phyloP scores from a whole-genome alignment of 2,113 vertebrate species.

The Fregata magnificens region DNA sequence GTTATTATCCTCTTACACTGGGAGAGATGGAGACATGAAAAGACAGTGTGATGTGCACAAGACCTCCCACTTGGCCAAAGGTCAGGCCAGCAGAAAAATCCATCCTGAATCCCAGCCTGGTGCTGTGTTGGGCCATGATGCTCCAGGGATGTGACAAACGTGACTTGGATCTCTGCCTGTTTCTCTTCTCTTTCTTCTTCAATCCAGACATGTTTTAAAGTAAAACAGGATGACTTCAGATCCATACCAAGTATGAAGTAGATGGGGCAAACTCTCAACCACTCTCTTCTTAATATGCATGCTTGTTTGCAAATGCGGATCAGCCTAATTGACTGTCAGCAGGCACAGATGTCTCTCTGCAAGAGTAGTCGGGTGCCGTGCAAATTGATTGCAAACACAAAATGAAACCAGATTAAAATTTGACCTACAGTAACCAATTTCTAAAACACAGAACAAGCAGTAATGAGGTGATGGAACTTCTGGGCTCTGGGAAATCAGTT shows the following conservation, averaged over 20 bases:
- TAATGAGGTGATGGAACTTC: background rate
- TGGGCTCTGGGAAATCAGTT: background rate
- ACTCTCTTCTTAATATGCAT: background rate
- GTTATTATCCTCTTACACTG: background rate
- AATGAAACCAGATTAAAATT: conserved; percentile 11
- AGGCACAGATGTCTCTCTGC: conserved; percentile 2
- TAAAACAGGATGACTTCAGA: background rate
- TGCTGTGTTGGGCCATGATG: background rate
- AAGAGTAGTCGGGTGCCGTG: background rate
- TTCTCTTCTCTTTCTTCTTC: background rate
- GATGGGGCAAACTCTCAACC: background rate
- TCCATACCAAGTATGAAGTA: background rate
- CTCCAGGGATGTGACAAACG: background rate
- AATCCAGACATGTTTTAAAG: background rate
- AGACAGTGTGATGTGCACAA: background rate
- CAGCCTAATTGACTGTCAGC: conserved; percentile 31
- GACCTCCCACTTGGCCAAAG: background rate
- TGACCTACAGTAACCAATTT: background rate
- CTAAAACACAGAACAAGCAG: background rate
- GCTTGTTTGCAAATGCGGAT: background rate
- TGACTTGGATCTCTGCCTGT: background rate
- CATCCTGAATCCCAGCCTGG: background rate
- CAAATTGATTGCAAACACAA: background rate
- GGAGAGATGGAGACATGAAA: background rate
- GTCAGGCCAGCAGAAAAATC: background rate